A percentile compares a stretch with the other conserved stretches of the same genome.
phyloP scores from a whole-genome alignment of 2,113 vertebrate genomes.

The Choloepus hoffmanni region DNA sequence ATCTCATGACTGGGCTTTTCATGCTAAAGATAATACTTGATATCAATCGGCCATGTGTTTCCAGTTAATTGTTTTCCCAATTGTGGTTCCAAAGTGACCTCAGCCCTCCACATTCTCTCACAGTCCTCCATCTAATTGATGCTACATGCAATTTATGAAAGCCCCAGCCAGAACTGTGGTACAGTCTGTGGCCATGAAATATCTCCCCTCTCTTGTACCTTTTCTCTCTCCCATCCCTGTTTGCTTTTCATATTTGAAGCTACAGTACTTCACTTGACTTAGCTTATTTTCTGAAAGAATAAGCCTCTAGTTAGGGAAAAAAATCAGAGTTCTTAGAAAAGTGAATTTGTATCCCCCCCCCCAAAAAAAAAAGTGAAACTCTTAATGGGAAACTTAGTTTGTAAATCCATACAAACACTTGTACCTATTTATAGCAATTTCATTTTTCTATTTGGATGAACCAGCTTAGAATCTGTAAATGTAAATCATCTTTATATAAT shows the following conservation, averaged over 20 bases:
- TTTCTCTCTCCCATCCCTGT: neutral
- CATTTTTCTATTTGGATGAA: conserved; percentile 31
- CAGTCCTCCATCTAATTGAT: neutral
- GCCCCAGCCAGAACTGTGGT: neutral
- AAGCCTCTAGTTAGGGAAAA: conserved; percentile 23
- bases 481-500: conserved; percentile 12
- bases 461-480: conserved; percentile 48
- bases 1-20: conserved; percentile 14
- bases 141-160: neutral
- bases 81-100: neutral
- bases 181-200: neutral
- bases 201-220: neutral
- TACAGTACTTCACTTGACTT: conserved; percentile 3
- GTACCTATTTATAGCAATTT: conserved; percentile 29
- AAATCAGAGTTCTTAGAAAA: conserved; percentile 57
- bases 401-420: conserved; percentile 49
- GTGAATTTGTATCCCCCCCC: neutral
- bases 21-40: conserved; percentile 44
- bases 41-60: conserved; percentile 58
- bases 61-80: conserved; percentile 17
- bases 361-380: neutral
- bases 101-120: neutral
- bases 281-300: conserved; percentile 19
- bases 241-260: conserved; percentile 18
- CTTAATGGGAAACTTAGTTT: conserved; percentile 42